Evolutionary conservation across 1,140 invertebrate species (phyloP).

Genomic region (Ectropis grisescens): DNA sequence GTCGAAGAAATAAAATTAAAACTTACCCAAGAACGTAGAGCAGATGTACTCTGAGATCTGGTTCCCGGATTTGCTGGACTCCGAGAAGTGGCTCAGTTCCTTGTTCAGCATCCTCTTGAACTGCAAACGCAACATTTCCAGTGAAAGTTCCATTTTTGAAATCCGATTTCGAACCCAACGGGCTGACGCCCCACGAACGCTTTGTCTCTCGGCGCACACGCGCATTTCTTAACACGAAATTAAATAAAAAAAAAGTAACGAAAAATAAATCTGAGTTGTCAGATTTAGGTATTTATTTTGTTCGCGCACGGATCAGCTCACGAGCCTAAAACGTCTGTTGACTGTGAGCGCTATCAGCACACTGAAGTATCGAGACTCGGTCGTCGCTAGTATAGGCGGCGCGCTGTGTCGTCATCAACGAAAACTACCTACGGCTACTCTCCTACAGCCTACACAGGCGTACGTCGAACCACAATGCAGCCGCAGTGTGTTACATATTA

Average conservation of each 20-base stretch:
- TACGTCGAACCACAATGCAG: too few relatives aligned
- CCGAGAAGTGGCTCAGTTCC: slow-evolving; percentile 98
- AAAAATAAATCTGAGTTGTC: slow-evolving; percentile 1
- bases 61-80: slow-evolving; percentile 98
- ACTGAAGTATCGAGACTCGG: slow-evolving; percentile 38
- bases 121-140: slow-evolving; percentile 77
- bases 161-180: slow-evolving; percentile 47
- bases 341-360: slow-evolving; percentile 36
- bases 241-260: slow-evolving; percentile 16
- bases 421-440: too few relatives aligned
- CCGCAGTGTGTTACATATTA: too few relatives aligned
- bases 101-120: slow-evolving; percentile 99
- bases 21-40: slow-evolving; percentile 97
- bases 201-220: slow-evolving; percentile 48
- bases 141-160: slow-evolving; percentile 48
- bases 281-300: slow-evolving; percentile 3
- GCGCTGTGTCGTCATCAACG: slow-evolving; percentile 23
- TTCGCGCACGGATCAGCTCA: too few relatives aligned
- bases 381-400: slow-evolving; percentile 22
- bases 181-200: slow-evolving; percentile 35
- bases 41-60: slow-evolving; percentile 99
- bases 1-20: slow-evolving; percentile 4
- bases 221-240: slow-evolving; percentile 45
- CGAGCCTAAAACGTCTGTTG: slow-evolving; percentile 26
- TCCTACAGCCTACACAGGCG: too few relatives aligned